Base-by-base conservation (phyloP, 2,113 vertebrate species). In the Sarotherodon lohbergeri region DNA sequence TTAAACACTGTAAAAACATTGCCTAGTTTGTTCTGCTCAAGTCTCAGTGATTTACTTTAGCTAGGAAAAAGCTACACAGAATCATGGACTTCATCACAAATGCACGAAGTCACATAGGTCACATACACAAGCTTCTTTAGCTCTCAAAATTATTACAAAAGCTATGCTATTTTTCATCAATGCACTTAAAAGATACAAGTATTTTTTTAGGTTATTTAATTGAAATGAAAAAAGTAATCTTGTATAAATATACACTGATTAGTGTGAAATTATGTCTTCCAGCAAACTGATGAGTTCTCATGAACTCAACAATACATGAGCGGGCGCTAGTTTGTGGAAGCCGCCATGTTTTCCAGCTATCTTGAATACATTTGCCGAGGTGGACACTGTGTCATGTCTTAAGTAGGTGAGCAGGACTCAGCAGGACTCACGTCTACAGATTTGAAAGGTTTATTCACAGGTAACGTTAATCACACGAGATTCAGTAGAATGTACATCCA, bases 381-480 rank as follows among this genome's bases (percentile, higher is more conserved):
- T 36, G 59, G 59, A 63, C 29, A 19, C 34, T 63, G 29, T 63
- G 29, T 34, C 0, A 1, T 19, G 57, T 61, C 16, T 61, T 34
- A 34, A 34, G 59, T 9, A 34, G 29, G 59, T 5, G 0, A 61
- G 59, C 59, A 34, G 16, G 57, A 61, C 27, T 61, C 27, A 17
- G 57, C 29, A 2, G 2, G 57, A 63, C 5, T 63, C 59, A 11
- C 0, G 10, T 63, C 5, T 27, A 27, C 27, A 27, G 27, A 27
- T 7, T 36, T 5, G 8, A 36, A 36, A 36, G 8, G 36, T 36
- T 36, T 36, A 36, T 36, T 36, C 36, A 36, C 36, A 36, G 36
- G 36, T 8, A 36, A 36, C 8, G 8, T 36, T 36, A 36, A 36
- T 36, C 36, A 36, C 36, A 36, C 5, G 6, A 32, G 32, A 32